Evolutionary conservation across 2,888 invertebrate species (phyloP), one percentile per base, ranked within the genome.

Genomic region (Ischnura elegans): DNA sequence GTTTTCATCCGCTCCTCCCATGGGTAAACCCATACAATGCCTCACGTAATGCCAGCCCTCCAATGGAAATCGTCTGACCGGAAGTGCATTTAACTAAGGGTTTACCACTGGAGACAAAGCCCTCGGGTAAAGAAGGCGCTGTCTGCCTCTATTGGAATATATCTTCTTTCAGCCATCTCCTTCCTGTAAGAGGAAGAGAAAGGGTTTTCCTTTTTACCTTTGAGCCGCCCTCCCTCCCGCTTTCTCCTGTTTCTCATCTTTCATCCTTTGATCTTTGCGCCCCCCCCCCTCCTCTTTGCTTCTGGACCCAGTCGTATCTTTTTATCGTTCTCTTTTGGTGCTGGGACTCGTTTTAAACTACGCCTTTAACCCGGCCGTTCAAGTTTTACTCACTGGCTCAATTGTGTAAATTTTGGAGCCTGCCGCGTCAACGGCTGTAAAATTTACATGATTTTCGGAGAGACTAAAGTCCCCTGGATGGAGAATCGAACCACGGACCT

Each of bases 211-310:
- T 61, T 25, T 76, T 36, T 76, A 13, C 76, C 76, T 76, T 76
- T 29, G 76, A 76, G 36, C 13, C 29, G 36, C 76, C 36, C 61
- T 19, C 13, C 36, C 76, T 36, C 2, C 76, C 10, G 10, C 76
- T 76, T 76, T 36, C 76, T 76, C 76, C 16, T 76, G 76, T 76
- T 76, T 36, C 36, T 36, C 76, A 36, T 76, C 76, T 36, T 76
- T 16, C 76, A 76, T 36, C 76, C 76, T 76, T 76, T 76, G 76
- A 76, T 76, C 76, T 76, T 66, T 29, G 5, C 66, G 47, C 47
- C 47, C 47, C 47, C 47, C 13, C 61, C 5, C 66, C 29, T 29
- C 5, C 66, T 29, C 21, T 47, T 10, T 47, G 47, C 47, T 47
- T 47, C 47, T 6, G 47, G 8, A 16, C 47, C 16, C 55, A 8